Base-by-base conservation (phyloP, 2,113 vertebrate genomes). In the Trichomycterus rosablanca region DNA sequence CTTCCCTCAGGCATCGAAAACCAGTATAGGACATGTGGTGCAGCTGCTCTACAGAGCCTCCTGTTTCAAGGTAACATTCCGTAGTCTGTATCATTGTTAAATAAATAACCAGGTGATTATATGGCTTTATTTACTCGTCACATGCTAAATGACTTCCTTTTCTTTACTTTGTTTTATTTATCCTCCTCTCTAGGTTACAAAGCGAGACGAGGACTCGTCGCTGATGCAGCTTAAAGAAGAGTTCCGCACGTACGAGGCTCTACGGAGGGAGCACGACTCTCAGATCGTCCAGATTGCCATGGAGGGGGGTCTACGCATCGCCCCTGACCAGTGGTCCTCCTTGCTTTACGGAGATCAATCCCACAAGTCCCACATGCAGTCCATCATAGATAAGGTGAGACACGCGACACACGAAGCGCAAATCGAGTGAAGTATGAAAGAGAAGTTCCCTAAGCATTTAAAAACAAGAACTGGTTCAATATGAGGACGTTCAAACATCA, bases 281-380 rank as follows among this genome's bases (percentile, higher is more conserved):
- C 96, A 98, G 82, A 98, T 98, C 28, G 96, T 98, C 59, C 96
- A 98, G 43, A 98, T 98, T 26, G 96, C 96, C 3, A 98, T 98
- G 96, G 96, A 98, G 59, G 96, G 94, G 2, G 96, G 96, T 11
- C 80, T 98, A 67, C 91, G 96, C 42, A 98, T 97, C 11, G 96
- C 96, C 8, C 96, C 96, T 0, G 96, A 98, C 81, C 96, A 98
- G 65, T 98, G 96, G 96, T 98, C 96, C 66, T 98, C 96, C 0
- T 80, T 98, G 55, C 80, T 98, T 0, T 98, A 98, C 0, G 96
- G 96, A 64, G 96, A 98, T 83, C 95, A 97, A 58, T 92, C 94
- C 53, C 96, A 98, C 77, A 98, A 98, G 81, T 97, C 95, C 52
- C 96, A 98, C 64, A 98, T 98, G 96, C 96, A 98, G 83, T 97